These are phyloP conservation scores for Brachystomella parvula DNA, from an alignment of 1,140 invertebrate genomes.

Conservation along the genomic window DNA sequence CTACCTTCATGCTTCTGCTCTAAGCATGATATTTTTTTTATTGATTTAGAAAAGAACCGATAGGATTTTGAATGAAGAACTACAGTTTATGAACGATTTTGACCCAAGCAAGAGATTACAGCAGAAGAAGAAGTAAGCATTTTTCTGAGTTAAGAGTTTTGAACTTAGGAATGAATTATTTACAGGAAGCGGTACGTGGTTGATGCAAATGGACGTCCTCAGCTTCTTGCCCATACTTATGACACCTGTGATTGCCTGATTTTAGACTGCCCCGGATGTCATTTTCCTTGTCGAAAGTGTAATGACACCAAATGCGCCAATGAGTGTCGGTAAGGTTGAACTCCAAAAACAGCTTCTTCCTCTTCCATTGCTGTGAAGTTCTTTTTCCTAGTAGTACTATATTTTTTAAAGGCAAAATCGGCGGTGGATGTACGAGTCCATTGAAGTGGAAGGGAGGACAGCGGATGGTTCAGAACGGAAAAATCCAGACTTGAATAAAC, in stretches of 20 bases:
- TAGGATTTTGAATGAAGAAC: not conserved
- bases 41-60: not conserved
- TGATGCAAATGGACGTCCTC: slow-evolving; percentile 9
- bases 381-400: not conserved
- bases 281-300: slow-evolving; percentile 29
- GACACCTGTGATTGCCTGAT: slow-evolving; percentile 31
- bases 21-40: too few relatives aligned
- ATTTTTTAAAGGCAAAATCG: slow-evolving; percentile 16
- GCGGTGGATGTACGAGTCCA: slow-evolving; percentile 25
- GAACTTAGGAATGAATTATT: not conserved
- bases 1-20: too few relatives aligned
- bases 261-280: slow-evolving; percentile 29
- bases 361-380: not conserved
- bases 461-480: not conserved
- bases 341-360: not conserved
- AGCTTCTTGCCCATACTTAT: slow-evolving; percentile 22
- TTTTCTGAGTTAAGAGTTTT: not conserved
- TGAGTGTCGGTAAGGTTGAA: slow-evolving; percentile 27
- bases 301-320: slow-evolving; percentile 24
- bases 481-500: not conserved
- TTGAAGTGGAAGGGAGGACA: slow-evolving; percentile 24
- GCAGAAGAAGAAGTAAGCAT: not conserved
- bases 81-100: slow-evolving; percentile 1
- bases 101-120: not conserved
- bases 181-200: slow-evolving; percentile 11